A percentile compares a stretch with the other conserved stretches of the same genome.
phyloP scores from a whole-genome alignment of 2,888 invertebrate species.

The Nomada goodeniana region DNA sequence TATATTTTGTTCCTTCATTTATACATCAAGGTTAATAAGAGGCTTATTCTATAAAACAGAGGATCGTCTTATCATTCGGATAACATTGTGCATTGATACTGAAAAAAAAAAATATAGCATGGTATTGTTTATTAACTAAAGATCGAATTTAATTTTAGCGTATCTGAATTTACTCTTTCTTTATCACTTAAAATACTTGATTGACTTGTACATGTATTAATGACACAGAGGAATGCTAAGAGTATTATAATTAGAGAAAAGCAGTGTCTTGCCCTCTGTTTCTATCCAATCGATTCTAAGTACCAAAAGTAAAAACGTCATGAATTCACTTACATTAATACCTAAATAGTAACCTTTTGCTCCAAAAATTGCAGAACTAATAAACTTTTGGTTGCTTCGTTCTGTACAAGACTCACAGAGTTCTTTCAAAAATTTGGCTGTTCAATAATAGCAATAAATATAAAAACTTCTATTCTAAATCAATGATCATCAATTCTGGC shows the following conservation, averaged over 20 bases:
- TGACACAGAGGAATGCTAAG: slow-evolving; percentile 34
- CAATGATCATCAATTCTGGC: slow-evolving; percentile 83
- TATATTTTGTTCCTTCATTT: slow-evolving; percentile 2
- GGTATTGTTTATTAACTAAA: slow-evolving; percentile 30
- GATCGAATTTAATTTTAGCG: slow-evolving; percentile 20
- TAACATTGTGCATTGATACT: slow-evolving; percentile 32
- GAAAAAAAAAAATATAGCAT: slow-evolving; percentile 21
- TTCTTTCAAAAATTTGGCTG: slow-evolving; percentile 44
- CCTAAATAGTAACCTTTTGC: slow-evolving; percentile 6
- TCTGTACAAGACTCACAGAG: slow-evolving; percentile 9
- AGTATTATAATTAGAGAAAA: slow-evolving; percentile 22
- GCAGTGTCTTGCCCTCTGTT: not conserved
- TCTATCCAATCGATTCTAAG: slow-evolving; percentile 7
- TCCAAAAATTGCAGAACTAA: slow-evolving; percentile 19
- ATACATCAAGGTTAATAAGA: slow-evolving; percentile 42
- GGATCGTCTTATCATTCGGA: slow-evolving; percentile 36
- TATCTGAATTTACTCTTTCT: slow-evolving; percentile 1
- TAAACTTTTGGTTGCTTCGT: slow-evolving; percentile 27
- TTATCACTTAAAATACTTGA: not conserved
- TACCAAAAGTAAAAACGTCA: slow-evolving; percentile 47
- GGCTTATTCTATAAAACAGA: slow-evolving; percentile 36
- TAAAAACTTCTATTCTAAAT: slow-evolving; percentile 78
- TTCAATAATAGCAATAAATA: slow-evolving; percentile 24
- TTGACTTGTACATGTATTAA: slow-evolving; percentile 25
- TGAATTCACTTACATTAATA: slow-evolving; percentile 20